These are phyloP conservation scores for Bombus soroeensis DNA, from an alignment of 1,140 invertebrate species.

Conservation along the genomic window DNA sequence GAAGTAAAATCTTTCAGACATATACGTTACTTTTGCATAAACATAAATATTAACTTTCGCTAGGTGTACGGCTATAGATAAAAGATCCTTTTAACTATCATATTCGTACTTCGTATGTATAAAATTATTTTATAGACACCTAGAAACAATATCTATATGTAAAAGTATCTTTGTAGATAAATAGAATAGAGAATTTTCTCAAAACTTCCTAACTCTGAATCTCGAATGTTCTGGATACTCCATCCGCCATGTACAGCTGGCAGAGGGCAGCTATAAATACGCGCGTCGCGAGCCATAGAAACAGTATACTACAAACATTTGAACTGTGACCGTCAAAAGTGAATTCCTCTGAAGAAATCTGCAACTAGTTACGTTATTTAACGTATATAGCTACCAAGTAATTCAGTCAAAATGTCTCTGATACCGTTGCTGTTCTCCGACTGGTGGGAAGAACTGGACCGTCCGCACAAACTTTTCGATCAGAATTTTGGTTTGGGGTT, in stretches of 20 bases:
- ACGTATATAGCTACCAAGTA: neutral
- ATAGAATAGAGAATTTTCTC: constrained; percentile 18
- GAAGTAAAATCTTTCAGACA: neutral
- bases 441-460: constrained; percentile 77
- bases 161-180: neutral
- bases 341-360: neutral
- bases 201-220: neutral
- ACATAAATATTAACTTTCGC: neutral
- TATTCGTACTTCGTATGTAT: neutral
- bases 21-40: neutral
- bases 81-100: neutral
- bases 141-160: neutral
- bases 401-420: constrained; percentile 73
- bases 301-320: constrained; percentile 33
- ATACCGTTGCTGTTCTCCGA: constrained; percentile 79
- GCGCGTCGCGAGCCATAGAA: neutral
- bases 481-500: constrained; percentile 77
- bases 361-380: neutral
- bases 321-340: neutral
- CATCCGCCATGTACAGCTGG: neutral
- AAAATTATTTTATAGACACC: neutral
- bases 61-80: too few species aligned
- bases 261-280: constrained; percentile 51
- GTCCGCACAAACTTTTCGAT: constrained; percentile 73
- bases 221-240: constrained; percentile 36